Percentiles rank a stretch among this genome's conserved stretches.
phyloP scores from a whole-genome alignment of 2,888 invertebrate genomes.

The Hybos culiciformis region DNA sequence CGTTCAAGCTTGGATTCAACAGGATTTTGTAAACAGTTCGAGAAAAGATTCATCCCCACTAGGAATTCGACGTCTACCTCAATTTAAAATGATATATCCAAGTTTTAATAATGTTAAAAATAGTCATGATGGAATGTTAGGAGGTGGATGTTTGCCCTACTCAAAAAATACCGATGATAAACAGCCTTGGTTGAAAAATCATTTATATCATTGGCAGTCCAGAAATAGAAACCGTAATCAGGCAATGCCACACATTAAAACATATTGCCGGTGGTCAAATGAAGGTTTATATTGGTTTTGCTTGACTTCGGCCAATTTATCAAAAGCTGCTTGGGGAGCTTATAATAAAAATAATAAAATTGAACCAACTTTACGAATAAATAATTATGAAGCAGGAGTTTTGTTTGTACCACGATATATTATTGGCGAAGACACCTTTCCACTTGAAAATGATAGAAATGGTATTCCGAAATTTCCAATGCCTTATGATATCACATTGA shows the following conservation, averaged over 20 bases:
- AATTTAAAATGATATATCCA: constrained; percentile 58
- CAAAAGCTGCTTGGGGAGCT: constrained; percentile 94
- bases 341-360: constrained; percentile 43
- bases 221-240: constrained; percentile 50
- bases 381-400: constrained; percentile 87
- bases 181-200: constrained; percentile 68
- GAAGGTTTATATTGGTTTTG: constrained; percentile 60
- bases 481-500: constrained; percentile 72
- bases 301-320: constrained; percentile 87
- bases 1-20: constrained; percentile 58
- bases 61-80: constrained; percentile 40
- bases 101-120: constrained; percentile 66
- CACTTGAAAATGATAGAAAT: constrained; percentile 32
- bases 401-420: constrained; percentile 71
- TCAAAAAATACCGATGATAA: constrained; percentile 59
- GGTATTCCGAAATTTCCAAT: constrained; percentile 43
- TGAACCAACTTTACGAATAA: constrained; percentile 48
- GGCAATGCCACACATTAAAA: constrained; percentile 94
- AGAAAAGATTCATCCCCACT: constrained; percentile 39
- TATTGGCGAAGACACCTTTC: constrained; percentile 49
- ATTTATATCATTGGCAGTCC: constrained; percentile 75
- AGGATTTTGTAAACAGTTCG: constrained; percentile 55
- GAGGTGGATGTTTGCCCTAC: constrained; percentile 85
- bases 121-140: constrained; percentile 72
- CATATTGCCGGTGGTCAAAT: constrained; percentile 64